Conservation (phyloP, 2,113 vertebrate species). For the Nerophis ophidion region DNA sequence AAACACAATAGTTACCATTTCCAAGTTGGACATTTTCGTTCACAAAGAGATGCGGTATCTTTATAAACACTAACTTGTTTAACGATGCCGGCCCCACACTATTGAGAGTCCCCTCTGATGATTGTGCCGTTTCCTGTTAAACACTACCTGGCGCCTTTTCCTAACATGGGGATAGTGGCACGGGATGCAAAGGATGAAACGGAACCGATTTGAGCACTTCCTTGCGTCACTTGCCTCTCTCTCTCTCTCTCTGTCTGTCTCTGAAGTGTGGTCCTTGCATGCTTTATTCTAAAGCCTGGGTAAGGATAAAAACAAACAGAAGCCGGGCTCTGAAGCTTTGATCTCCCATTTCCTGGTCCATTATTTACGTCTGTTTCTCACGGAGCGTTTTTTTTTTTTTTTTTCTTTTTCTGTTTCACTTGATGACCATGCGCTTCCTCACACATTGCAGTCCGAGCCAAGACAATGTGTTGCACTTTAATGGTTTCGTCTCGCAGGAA, state of each 20-base stretch:
- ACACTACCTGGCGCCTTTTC: conserved; percentile 63
- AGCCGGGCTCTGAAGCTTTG: conserved; percentile 65
- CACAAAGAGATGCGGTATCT: conserved; percentile 27
- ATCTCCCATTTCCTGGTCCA: conserved; percentile 74
- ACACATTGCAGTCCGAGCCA: conserved; percentile 54
- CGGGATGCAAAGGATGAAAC: conserved; percentile 71
- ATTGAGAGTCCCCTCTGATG: conserved; percentile 49
- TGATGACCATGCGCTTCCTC: conserved; percentile 71
- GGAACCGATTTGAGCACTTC: conserved; percentile 69
- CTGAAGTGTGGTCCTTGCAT: conserved; percentile 63
- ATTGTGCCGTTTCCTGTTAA: conserved; percentile 71
- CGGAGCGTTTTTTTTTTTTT: conserved; percentile 52
- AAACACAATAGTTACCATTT: conserved; percentile 10
- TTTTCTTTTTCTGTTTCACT: conserved; percentile 45
- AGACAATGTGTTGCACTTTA: conserved; percentile 61
- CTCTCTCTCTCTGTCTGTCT: conserved; percentile 30
- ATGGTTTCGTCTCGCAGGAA: conserved; percentile 68
- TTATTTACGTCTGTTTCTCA: conserved; percentile 79
- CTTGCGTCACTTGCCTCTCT: conserved; percentile 42
- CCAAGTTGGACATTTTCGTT: conserved; percentile 16
- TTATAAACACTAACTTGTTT: conserved; percentile 58
- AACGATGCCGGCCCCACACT: conserved; percentile 39
- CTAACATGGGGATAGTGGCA: conserved; percentile 63
- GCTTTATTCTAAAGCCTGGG: conserved; percentile 71
- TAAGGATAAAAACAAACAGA: conserved; percentile 74